Conservation (phyloP, 2,797 vertebrate species). For the Novumbra hubbsi region DNA sequence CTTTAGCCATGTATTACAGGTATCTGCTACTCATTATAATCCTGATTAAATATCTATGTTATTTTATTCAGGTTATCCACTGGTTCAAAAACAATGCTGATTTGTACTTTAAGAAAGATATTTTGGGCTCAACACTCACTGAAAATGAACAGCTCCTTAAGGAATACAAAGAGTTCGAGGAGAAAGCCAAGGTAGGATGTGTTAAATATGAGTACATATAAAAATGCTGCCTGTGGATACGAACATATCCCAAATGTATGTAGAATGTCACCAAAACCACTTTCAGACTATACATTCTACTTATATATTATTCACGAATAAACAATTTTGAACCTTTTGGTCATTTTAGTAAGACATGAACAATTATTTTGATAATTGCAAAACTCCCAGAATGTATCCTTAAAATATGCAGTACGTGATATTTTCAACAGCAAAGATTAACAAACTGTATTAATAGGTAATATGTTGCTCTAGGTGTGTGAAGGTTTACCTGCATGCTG, state of each 20-base stretch:
- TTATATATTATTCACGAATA: too few relatives aligned
- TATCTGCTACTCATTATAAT: background rate
- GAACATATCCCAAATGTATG: too few relatives aligned
- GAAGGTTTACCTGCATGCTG: background rate
- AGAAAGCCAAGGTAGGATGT: conserved; percentile 72
- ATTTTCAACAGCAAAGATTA: too few relatives aligned
- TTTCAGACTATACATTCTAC: too few relatives aligned
- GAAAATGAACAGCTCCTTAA: conserved; percentile 78
- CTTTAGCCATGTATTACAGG: background rate
- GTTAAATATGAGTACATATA: background rate
- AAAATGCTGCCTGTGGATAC: too few relatives aligned
- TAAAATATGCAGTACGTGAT: too few relatives aligned
- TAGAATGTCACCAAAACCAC: too few relatives aligned
- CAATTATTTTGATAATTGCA: too few relatives aligned
- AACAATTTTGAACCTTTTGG: too few relatives aligned
- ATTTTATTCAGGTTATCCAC: conserved; percentile 65
- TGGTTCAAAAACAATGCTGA: conserved; percentile 77
- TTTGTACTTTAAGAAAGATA: conserved; percentile 68
- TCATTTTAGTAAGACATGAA: too few relatives aligned
- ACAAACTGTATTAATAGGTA: too few relatives aligned
- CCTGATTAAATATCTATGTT: background rate
- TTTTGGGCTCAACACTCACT: conserved; percentile 75
- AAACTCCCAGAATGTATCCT: too few relatives aligned
- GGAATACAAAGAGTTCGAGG: conserved; percentile 72
- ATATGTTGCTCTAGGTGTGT: background rate